Base-by-base conservation (phyloP, 2,797 vertebrate species). In the Xenopus petersii region DNA sequence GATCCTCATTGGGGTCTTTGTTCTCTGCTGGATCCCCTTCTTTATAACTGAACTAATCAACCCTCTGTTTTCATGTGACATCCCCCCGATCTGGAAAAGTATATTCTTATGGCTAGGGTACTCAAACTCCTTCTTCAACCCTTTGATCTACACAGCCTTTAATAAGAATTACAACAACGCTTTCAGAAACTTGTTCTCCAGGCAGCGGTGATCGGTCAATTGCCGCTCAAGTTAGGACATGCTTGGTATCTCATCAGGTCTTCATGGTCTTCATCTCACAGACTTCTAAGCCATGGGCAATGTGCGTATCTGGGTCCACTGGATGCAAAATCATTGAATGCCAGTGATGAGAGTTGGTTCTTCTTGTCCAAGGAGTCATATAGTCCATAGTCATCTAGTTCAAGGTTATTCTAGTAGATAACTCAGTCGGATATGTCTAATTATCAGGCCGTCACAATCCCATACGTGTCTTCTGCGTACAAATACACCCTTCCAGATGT, bases 41-140 rank as follows among this genome's bases (percentile, higher is more conserved):
- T 99, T 99, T 88, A 91, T 96, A 85, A 94, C 95, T 0, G 98
- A 99, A 89, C 96, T 99, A 72, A 90, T 98, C 75, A 91, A 93
- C 69, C 95, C 98, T 0, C 90, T 98, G 73, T 97, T 95, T 85
- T 93, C 95, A 0, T 97, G 95, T 0, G 93, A 98, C 84, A 89
- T 97, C 81, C 97, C 98, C 0, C 92, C 95, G 4, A 30, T 96
- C 84, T 98, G 96, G 95, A 98, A 98, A 84, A 98, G 96, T 84
- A 88, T 98, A 84, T 98, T 98, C 85, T 91, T 99, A n/a, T 99
- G 97, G 96, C 89, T 98, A 0, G 96, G 97, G 63, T 99, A 98
- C 83, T 98, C 95, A 77, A 99, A 98, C 89, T 99, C 98, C 71
- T 97, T 98, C 88, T 98, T 99, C 81, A 99, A 99, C 83, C 97